Conservation (phyloP, 2,888 invertebrate species). For the Eulithis testata region DNA sequence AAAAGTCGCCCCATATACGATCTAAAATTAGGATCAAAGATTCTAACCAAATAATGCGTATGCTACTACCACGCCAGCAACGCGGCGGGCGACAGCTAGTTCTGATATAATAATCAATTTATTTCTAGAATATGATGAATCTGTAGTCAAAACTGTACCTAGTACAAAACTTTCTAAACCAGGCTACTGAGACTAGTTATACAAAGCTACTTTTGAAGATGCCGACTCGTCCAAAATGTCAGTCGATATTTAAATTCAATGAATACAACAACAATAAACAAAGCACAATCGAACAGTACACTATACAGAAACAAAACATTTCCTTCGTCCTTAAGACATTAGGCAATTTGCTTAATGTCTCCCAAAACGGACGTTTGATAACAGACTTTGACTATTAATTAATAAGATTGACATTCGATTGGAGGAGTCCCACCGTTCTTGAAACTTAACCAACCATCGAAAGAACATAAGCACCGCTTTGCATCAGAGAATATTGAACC, state of each 20-base stretch:
- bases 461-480: slow-evolving; percentile 21
- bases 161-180: too few species aligned
- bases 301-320: slow-evolving; percentile 37
- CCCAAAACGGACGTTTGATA: slow-evolving; percentile 48
- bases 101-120: too few species aligned
- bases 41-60: too few species aligned
- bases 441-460: slow-evolving; percentile 21
- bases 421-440: slow-evolving; percentile 32
- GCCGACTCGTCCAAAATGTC: slow-evolving; percentile 9
- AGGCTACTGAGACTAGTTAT: too few species aligned
- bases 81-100: too few species aligned
- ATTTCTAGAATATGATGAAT: too few species aligned
- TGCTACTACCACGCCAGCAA: too few species aligned
- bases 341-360: slow-evolving; percentile 80
- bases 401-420: slow-evolving; percentile 62
- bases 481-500: slow-evolving; percentile 6
- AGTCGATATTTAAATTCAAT: slow-evolving; percentile 43
- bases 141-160: too few species aligned
- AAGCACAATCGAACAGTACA: slow-evolving; percentile 54
- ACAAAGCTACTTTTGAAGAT: slow-evolving; percentile 3
- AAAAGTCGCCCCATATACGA: too few species aligned
- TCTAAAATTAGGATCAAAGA: too few species aligned
- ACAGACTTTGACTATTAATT: slow-evolving; percentile 44
- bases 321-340: slow-evolving; percentile 56
- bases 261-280: slow-evolving; percentile 43